Conservation (phyloP, 2,797 vertebrate species). For the Etheostoma perlongum region DNA sequence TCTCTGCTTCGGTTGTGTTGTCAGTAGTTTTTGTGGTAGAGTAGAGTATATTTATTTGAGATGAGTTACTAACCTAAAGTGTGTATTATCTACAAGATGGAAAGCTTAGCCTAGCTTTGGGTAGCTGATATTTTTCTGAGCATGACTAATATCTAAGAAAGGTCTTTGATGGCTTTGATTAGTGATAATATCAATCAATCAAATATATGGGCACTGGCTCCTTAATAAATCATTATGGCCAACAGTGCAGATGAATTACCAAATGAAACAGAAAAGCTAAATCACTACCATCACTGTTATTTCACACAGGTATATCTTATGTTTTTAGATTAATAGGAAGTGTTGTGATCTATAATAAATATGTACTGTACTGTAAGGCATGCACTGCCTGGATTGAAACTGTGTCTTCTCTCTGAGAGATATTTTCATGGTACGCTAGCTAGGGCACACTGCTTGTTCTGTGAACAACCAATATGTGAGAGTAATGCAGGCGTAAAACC, state of each 20-base stretch:
- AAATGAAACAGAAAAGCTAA: neutral
- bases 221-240: too few relatives aligned
- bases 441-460: constrained; percentile 14
- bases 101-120: neutral
- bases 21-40: neutral
- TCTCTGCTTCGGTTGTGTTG: too few relatives aligned
- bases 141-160: constrained; percentile 34
- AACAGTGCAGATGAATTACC: constrained; percentile 16
- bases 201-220: too few relatives aligned
- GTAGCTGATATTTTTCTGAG: constrained; percentile 24
- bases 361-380: neutral
- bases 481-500: constrained; percentile 62
- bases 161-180: neutral
- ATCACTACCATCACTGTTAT: constrained; percentile 1
- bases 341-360: neutral
- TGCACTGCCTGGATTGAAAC: constrained; percentile 16
- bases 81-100: constrained; percentile 5
- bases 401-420: constrained; percentile 24
- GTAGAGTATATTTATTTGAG: constrained; percentile 21
- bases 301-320: neutral
- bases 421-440: constrained; percentile 26
- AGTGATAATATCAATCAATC: too few relatives aligned
- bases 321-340: constrained; percentile 14
- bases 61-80: constrained; percentile 24
- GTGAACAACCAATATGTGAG: constrained; percentile 1